These are phyloP conservation scores for Crenichthys baileyi DNA, from an alignment of 2,797 vertebrate species.

Conservation along the genomic window DNA sequence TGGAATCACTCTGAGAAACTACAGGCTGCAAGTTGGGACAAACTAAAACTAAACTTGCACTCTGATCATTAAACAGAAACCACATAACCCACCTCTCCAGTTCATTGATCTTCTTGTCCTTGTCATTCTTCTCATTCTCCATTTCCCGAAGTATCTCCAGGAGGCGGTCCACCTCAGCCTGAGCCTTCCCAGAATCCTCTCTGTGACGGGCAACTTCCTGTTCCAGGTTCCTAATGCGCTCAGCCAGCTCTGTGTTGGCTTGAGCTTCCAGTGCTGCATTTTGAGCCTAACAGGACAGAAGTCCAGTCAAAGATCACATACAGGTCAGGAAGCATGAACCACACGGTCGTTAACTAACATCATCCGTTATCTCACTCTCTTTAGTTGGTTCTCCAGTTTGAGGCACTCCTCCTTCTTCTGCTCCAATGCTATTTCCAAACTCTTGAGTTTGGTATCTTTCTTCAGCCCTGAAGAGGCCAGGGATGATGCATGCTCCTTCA, in stretches of 20 bases:
- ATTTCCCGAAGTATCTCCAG: conserved; percentile 97
- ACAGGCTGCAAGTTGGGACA: not conserved
- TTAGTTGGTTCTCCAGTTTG: conserved; percentile 93
- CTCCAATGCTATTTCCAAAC: conserved; percentile 92
- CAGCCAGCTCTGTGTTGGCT: conserved; percentile 90
- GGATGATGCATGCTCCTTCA: conserved; percentile 97
- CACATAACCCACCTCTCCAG: conserved; percentile 89
- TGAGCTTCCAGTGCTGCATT: conserved; percentile 91
- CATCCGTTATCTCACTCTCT: conserved; percentile 83
- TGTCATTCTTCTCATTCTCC: conserved; percentile 99
- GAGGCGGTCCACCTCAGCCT: conserved; percentile 96
- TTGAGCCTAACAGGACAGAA: conserved; percentile 81
- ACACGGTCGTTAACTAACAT: not conserved
- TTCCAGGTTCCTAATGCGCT: conserved; percentile 89
- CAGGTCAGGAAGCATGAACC: not conserved
- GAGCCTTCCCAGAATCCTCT: conserved; percentile 93
- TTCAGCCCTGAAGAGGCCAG: conserved; percentile 96
- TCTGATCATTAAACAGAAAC: not conserved
- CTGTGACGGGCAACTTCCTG: conserved; percentile 87
- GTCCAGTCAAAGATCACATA: conserved; percentile 24
- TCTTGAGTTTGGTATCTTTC: conserved; percentile 96
- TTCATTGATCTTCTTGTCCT: conserved; percentile 97
- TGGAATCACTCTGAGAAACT: not conserved
- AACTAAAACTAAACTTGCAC: not conserved
- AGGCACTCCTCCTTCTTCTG: conserved; percentile 95